These are phyloP conservation scores for Periophthalmus modestus DNA, from an alignment of 2,113 vertebrate species.

Conservation along the genomic window DNA sequence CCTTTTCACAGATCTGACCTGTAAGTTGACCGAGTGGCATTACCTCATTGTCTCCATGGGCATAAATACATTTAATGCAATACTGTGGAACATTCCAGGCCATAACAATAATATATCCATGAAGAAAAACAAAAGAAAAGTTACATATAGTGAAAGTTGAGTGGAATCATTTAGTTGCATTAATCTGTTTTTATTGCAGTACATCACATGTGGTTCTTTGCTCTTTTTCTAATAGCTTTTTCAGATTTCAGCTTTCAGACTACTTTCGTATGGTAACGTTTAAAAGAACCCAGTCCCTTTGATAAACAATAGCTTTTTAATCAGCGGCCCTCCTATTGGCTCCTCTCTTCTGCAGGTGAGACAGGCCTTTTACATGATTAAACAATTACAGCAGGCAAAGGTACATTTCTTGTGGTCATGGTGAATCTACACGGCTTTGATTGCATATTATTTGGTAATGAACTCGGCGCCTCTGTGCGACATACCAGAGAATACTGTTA, in stretches of 20 bases:
- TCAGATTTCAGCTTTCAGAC: background rate
- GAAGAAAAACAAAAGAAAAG: too few species aligned
- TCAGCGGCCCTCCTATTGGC: slow-evolving; percentile 5
- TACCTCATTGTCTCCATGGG: too few species aligned
- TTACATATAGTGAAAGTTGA: too few species aligned
- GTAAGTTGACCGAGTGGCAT: too few species aligned
- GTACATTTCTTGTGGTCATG: background rate
- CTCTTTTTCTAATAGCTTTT: background rate
- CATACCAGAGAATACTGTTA: background rate
- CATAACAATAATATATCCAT: too few species aligned
- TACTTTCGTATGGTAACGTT: background rate
- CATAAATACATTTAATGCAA: too few species aligned
- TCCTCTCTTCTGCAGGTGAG: background rate
- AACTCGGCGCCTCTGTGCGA: slow-evolving; percentile 8
- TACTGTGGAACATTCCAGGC: too few species aligned
- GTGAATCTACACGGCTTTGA: slow-evolving; percentile 19
- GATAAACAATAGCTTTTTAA: slow-evolving; percentile 22
- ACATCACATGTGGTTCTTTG: background rate
- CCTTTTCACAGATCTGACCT: too few species aligned
- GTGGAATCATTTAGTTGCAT: too few species aligned
- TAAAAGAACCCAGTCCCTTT: background rate
- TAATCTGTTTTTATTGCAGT: too few species aligned
- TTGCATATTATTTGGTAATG: slow-evolving; percentile 51
- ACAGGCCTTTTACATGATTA: slow-evolving; percentile 42
- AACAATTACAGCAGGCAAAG: slow-evolving; percentile 49